Evolutionary conservation across 2,113 vertebrate genomes (phyloP).

Genomic region (Manacus vitellinus): DNA sequence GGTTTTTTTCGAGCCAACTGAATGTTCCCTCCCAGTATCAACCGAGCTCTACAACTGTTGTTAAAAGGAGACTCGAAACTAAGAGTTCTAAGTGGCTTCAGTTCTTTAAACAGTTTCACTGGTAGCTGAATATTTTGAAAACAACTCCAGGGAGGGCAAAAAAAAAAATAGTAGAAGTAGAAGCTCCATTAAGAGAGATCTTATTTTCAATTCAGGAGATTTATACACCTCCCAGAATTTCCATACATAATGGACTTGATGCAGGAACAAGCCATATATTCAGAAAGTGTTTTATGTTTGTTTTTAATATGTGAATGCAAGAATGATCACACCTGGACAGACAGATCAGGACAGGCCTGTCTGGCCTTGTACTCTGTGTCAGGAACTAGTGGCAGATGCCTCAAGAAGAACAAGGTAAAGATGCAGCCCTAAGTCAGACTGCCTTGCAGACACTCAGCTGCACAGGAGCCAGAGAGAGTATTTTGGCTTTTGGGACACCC

Average conservation of each 20-base stretch:
- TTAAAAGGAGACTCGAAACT: constrained; percentile 39
- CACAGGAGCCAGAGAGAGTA: not conserved
- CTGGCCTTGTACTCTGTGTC: not conserved
- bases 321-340: not conserved
- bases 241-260: not conserved
- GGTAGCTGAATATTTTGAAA: not conserved
- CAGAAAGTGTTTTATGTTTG: not conserved
- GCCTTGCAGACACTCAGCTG: not conserved
- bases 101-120: constrained; percentile 20
- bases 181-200: not conserved
- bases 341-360: not conserved
- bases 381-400: not conserved
- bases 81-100: not conserved
- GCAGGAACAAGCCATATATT: not conserved
- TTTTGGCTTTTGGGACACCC: not conserved
- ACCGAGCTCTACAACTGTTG: not conserved
- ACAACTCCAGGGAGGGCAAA: not conserved
- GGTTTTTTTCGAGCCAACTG: not conserved
- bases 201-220: not conserved
- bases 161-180: not conserved
- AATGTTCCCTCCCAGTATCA: not conserved
- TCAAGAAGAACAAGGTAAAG: not conserved
- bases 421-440: not conserved
- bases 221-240: not conserved
- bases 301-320: not conserved